Evolutionary conservation across 2,113 vertebrate genomes (phyloP).

Genomic region (Mungos mungo): DNA sequence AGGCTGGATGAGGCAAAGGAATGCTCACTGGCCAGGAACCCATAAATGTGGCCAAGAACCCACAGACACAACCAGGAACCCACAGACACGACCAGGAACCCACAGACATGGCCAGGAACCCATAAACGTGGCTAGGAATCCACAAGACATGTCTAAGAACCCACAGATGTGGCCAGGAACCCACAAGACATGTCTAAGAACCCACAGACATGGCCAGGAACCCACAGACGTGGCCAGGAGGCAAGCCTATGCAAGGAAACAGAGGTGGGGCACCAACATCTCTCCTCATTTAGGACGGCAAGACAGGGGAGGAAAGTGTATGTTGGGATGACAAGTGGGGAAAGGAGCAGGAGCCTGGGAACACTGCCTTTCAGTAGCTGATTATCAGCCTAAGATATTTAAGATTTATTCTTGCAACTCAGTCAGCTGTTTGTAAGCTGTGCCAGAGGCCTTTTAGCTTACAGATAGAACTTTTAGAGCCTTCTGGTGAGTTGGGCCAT

Average conservation of each 20-base stretch:
- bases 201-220: slow-evolving; percentile 66
- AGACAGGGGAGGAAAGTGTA: slow-evolving; percentile 45
- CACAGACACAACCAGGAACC: not conserved
- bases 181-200: not conserved
- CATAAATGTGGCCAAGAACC: not conserved
- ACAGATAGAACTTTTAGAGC: not conserved
- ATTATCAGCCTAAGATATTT: slow-evolving; percentile 23
- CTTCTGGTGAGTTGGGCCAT: not conserved
- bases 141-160: not conserved
- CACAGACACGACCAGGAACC: not conserved
- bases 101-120: slow-evolving; percentile 55
- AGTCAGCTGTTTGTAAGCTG: not conserved
- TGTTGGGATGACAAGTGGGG: not conserved
- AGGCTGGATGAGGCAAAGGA: slow-evolving; percentile 64
- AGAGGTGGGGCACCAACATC: slow-evolving; percentile 55
- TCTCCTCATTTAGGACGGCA: slow-evolving; percentile 30
- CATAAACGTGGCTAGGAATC: not conserved
- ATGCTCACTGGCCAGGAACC: not conserved
- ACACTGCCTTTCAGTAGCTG: slow-evolving; percentile 70
- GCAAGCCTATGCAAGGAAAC: slow-evolving; percentile 66
- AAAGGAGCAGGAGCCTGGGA: not conserved
- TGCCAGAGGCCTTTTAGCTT: not conserved
- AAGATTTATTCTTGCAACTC: slow-evolving; percentile 41
- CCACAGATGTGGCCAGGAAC: not conserved
- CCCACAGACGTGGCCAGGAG: slow-evolving; percentile 74